phyloP scores from a whole-genome alignment of 2,113 vertebrate genomes.

The Dasyurus viverrinus region DNA sequence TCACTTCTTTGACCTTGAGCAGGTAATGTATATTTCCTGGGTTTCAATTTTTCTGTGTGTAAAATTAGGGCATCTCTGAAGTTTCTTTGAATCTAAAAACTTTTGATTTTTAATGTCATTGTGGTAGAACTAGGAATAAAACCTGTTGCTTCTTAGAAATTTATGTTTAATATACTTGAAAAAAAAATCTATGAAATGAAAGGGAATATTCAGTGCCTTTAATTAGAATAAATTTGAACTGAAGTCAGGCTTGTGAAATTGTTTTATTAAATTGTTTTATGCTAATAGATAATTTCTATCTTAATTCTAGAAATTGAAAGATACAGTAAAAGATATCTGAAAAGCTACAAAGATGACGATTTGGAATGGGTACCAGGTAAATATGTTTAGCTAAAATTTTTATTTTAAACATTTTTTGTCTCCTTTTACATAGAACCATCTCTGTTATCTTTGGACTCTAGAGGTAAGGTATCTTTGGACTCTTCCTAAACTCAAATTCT shows the following conservation, averaged over 20 bases:
- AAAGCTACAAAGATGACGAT: constrained; percentile 70
- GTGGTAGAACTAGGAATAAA: neutral
- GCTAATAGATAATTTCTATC: constrained; percentile 56
- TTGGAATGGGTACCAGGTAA: constrained; percentile 90
- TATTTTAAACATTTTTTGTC: constrained; percentile 26
- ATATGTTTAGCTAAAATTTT: constrained; percentile 12
- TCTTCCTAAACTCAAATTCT: neutral
- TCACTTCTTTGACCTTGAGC: neutral
- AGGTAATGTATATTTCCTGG: neutral
- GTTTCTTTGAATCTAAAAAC: neutral
- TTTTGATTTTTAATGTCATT: neutral
- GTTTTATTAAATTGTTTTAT: neutral
- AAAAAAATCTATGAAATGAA: neutral
- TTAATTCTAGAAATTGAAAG: constrained; percentile 86
- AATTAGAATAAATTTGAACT: constrained; percentile 28
- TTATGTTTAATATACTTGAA: neutral
- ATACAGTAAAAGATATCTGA: constrained; percentile 90
- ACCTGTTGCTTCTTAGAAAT: neutral
- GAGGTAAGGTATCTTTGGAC: no score
- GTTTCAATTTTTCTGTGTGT: neutral
- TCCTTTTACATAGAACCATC: constrained; percentile 1
- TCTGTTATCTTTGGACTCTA: neutral
- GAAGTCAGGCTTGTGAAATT: constrained; percentile 1
- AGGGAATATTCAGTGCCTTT: neutral
- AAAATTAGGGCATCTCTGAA: neutral